Conservation (phyloP, 1,140 invertebrate species). For the Carcinoscorpius rotundicauda region DNA sequence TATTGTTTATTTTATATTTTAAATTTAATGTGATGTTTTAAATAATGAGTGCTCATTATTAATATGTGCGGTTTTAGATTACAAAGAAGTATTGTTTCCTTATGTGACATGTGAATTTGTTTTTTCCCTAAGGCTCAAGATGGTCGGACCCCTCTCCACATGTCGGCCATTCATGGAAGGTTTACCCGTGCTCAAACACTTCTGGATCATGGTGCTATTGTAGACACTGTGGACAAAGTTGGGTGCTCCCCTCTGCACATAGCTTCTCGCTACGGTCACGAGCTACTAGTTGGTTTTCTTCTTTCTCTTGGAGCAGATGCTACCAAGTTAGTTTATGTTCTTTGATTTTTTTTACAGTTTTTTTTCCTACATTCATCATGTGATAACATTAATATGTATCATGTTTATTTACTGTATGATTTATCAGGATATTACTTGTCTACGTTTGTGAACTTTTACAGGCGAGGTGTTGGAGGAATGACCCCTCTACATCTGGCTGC, state of each 20-base stretch:
- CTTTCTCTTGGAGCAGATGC: slow-evolving; percentile 42
- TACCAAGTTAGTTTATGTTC: slow-evolving; percentile 29
- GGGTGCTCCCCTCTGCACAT: slow-evolving; percentile 45
- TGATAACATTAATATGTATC: not conserved
- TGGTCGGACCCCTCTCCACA: slow-evolving; percentile 50
- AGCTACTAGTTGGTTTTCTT: slow-evolving; percentile 40
- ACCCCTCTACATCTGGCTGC: slow-evolving; percentile 49
- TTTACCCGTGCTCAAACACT: slow-evolving; percentile 50
- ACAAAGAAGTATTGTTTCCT: no score
- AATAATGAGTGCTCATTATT: no score
- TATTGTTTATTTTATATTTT: no score
- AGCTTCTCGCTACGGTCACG: slow-evolving; percentile 41
- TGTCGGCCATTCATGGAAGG: slow-evolving; percentile 51
- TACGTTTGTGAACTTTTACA: no score
- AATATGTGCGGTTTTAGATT: no score
- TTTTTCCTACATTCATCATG: not conserved
- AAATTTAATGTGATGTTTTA: no score
- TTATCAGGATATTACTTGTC: no score
- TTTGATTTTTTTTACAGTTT: not conserved
- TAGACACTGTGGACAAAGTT: slow-evolving; percentile 15
- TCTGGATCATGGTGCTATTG: slow-evolving; percentile 28
- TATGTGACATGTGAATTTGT: no score
- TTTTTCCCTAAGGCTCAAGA: slow-evolving; percentile 31
- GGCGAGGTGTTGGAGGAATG: slow-evolving; percentile 29
- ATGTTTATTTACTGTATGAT: slow-evolving; percentile 18